Evolutionary conservation across 2,113 vertebrate genomes (phyloP).

Genomic region (Catharus bicknelli): DNA sequence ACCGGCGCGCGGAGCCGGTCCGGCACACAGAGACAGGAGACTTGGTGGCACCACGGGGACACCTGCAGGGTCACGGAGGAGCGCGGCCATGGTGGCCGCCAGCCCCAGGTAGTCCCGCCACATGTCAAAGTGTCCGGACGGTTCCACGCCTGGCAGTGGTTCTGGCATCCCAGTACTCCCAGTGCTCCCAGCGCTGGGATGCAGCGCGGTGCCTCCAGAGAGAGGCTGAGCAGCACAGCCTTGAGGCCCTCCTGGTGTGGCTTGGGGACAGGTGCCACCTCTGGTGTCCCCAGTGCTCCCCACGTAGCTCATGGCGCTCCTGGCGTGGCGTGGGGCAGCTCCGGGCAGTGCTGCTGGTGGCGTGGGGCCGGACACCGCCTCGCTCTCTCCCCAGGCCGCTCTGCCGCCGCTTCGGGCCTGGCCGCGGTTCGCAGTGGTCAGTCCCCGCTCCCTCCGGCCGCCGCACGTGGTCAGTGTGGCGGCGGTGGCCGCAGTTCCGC

Average conservation of each 20-base stretch:
- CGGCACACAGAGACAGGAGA: rapidly evolving
- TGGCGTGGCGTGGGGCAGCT: neutral
- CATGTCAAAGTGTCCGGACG: neutral
- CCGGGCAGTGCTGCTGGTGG: no score
- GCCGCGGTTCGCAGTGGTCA: rapidly evolving
- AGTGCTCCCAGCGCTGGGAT: no score
- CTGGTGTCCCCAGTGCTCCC: rapidly evolving
- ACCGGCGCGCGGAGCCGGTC: neutral
- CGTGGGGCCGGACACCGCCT: no score
- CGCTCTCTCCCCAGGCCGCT: no score
- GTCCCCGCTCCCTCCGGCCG: no score
- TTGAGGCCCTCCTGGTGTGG: rapidly evolving
- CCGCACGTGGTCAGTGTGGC: neutral
- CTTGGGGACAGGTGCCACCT: rapidly evolving
- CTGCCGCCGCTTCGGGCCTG: rapidly evolving
- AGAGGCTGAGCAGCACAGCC: rapidly evolving
- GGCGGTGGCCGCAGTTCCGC: rapidly evolving
- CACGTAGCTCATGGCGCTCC: no score
- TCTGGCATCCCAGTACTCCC: neutral
- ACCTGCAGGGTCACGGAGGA: rapidly evolving
- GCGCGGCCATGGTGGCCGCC: rapidly evolving
- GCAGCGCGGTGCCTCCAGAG: no score
- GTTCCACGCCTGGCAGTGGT: rapidly evolving
- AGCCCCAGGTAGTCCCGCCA: neutral
- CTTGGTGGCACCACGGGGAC: rapidly evolving